A percentile compares a stretch with the other conserved stretches of the same genome.
Conservation (phyloP, 2,888 invertebrate species). For the Napeogenes inachia region DNA sequence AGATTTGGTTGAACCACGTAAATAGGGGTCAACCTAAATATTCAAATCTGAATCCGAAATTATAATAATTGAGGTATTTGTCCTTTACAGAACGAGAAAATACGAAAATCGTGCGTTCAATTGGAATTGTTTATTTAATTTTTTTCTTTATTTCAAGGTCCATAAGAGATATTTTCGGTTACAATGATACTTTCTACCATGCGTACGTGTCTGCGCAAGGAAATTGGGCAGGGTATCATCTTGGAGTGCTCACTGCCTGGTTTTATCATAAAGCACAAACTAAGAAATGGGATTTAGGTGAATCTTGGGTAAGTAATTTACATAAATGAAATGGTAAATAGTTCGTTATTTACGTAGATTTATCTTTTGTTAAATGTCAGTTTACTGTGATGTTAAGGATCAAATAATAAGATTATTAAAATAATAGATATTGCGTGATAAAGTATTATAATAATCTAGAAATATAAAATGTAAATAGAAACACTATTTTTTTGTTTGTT, state of each 20-base stretch:
- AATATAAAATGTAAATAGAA: not conserved
- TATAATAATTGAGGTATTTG: constrained; percentile 5
- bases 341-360: constrained; percentile 5
- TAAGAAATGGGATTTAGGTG: constrained; percentile 62
- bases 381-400: not conserved
- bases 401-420: not conserved
- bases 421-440: no score
- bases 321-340: constrained; percentile 10
- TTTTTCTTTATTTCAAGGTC: constrained; percentile 45
- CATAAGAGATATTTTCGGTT: constrained; percentile 68
- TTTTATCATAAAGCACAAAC: constrained; percentile 65
- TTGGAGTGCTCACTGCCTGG: constrained; percentile 68
- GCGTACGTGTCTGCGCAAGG: constrained; percentile 72
- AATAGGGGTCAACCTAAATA: not conserved
- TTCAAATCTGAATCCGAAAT: not conserved
- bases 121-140: not conserved
- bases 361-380: not conserved
- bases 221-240: constrained; percentile 71
- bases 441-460: not conserved
- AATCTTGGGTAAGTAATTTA: constrained; percentile 53
- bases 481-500: constrained; percentile 14
- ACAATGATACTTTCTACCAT: constrained; percentile 70
- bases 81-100: constrained; percentile 6
- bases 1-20: not conserved
- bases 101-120: not conserved